Conservation (phyloP, 1,140 invertebrate species). For the Drosophila sturtevanti region DNA sequence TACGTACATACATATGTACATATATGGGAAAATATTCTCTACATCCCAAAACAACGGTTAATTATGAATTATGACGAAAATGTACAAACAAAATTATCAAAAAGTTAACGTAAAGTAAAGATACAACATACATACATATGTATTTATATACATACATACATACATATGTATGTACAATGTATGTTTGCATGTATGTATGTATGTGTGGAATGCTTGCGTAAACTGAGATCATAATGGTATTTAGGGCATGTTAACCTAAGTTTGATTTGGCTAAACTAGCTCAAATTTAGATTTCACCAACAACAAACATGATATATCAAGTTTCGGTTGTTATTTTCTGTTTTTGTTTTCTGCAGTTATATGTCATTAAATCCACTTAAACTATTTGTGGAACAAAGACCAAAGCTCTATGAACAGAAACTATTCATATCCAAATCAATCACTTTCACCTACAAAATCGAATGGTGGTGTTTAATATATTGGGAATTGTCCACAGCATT, state of each 20-base stretch:
- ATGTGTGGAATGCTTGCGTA: neutral
- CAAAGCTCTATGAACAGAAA: neutral
- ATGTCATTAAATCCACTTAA: constrained; percentile 8
- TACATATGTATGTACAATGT: neutral
- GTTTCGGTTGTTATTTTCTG: neutral
- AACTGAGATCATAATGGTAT: neutral
- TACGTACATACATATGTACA: too few species aligned
- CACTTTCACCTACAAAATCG: neutral
- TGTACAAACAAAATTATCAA: neutral
- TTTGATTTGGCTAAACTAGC: constrained; percentile 2
- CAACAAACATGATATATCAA: neutral
- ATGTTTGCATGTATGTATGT: neutral
- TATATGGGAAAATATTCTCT: neutral
- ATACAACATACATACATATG: neutral
- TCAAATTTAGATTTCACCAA: neutral
- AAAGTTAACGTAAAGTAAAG: neutral
- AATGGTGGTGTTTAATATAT: neutral
- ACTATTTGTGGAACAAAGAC: constrained; percentile 7
- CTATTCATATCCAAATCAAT: constrained; percentile 8
- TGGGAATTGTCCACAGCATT: constrained; percentile 23
- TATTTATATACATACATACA: too few species aligned
- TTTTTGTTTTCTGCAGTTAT: constrained; percentile 1
- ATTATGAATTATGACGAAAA: neutral
- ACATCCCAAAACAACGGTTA: neutral
- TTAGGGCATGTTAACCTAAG: neutral